phyloP scores from a whole-genome alignment of 2,797 vertebrate species.

The Pipistrellus pipistrellus region DNA sequence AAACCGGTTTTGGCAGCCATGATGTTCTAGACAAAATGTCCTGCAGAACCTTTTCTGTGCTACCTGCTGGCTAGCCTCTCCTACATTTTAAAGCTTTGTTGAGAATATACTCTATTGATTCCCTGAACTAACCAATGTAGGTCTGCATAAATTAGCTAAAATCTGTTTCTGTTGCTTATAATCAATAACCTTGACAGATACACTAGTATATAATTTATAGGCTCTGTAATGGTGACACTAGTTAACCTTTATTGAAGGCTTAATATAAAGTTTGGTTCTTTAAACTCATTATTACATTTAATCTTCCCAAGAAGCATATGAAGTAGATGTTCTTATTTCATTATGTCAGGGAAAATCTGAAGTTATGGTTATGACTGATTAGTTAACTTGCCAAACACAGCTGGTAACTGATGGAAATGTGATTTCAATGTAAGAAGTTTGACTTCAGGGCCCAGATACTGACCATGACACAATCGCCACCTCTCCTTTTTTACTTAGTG shows the following conservation, averaged over 20 bases:
- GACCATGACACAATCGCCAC: not conserved
- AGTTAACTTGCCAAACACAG: not conserved
- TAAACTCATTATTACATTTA: not conserved
- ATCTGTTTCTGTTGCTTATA: not conserved
- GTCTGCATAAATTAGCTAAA: constrained; percentile 21
- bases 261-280: not conserved
- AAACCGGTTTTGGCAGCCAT: not conserved
- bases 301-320: not conserved
- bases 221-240: not conserved
- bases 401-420: not conserved
- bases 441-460: not conserved
- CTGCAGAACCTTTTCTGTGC: not conserved
- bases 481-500: not conserved
- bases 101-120: not conserved
- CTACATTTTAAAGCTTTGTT: not conserved
- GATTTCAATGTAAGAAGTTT: constrained; percentile 2
- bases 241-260: constrained; percentile 7
- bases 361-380: not conserved
- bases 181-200: constrained; percentile 11
- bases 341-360: constrained; percentile 25
- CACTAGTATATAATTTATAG: not conserved
- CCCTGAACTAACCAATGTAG: not conserved
- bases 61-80: not conserved
- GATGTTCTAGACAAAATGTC: not conserved
- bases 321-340: constrained; percentile 30